Conservation (phyloP, 2,113 vertebrate genomes). For the Sigmodon hispidus region DNA sequence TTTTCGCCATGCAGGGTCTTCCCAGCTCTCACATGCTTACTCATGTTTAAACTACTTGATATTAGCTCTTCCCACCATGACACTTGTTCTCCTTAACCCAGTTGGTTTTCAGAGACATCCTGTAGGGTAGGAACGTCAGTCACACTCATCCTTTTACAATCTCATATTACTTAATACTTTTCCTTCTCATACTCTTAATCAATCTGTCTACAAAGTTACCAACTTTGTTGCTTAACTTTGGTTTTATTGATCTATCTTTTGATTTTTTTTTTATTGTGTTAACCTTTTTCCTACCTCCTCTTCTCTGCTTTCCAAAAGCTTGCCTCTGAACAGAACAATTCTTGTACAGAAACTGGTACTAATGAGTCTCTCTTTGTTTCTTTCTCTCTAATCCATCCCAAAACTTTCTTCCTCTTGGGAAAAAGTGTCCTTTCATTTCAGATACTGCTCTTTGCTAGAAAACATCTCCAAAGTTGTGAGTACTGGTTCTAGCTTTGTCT, state of each 20-base stretch:
- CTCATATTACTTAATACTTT: not conserved
- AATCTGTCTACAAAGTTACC: not conserved
- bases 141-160: not conserved
- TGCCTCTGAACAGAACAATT: not conserved
- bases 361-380: not conserved
- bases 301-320: not conserved
- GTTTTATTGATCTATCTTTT: not conserved
- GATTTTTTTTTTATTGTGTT: not conserved
- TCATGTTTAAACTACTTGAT: too few species aligned
- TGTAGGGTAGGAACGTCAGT: not conserved
- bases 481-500: not conserved
- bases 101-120: not conserved
- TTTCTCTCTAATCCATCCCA: not conserved
- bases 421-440: not conserved
- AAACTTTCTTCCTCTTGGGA: not conserved
- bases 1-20: too few species aligned
- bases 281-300: not conserved
- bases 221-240: not conserved
- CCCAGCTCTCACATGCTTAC: not conserved
- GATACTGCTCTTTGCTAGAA: not conserved
- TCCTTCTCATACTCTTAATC: not conserved
- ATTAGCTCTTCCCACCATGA: too few species aligned
- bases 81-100: not conserved
- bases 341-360: not conserved
- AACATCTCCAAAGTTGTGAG: not conserved